Base-by-base conservation (phyloP, 1,140 invertebrate genomes). In the Triops longicaudatus region DNA sequence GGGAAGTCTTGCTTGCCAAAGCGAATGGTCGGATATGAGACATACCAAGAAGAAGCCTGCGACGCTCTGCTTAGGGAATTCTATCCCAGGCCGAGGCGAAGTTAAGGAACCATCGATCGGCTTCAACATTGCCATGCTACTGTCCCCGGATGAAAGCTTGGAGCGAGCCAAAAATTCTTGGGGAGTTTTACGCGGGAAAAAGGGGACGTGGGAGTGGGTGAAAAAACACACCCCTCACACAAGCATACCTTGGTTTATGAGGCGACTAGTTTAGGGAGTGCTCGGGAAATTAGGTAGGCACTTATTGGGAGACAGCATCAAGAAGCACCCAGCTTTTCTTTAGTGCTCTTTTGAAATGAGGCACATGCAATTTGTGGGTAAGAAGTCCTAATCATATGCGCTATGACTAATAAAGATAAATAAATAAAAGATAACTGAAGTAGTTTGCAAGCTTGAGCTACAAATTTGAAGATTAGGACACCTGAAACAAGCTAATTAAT, bases 71-170 rank as follows among this genome's bases (percentile, higher is more conserved):
- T 63, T 17, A 63, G 17, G n/a, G 50, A 63, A 63, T 63, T 63
- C 50, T 63, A 63, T 22, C 17, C 50, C 50, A 63, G 50, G 50
- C 50, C 14, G 17, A 63, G 31, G 50, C 50, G 22, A 63, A 63
- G 50, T 63, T 63, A 63, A 37, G 50, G 50, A 63, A 63, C 50
- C 10, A 63, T 63, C 50, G 50, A 63, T 63, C 22, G 50, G 50
- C 17, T 63, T 63, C 50, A 63, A 10, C n/a, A 63, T 63, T 63
- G 50, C 50, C 17, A 63, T 63, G 22, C 50, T 63, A 22, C 50
- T 63, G 50, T 37, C 31, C 31, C 31, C 7, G 31, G 17, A 63
- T 63, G 22, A 63, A 63, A 63, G 50, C 50, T 0, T 63, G 50
- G 50, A 17, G n/a, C 14, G 50, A 63, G 50, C 50, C 50, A 63